These are phyloP conservation scores for Gymnopithys bicolor DNA, from an alignment of 2,797 vertebrate genomes.

Conservation along the genomic window DNA sequence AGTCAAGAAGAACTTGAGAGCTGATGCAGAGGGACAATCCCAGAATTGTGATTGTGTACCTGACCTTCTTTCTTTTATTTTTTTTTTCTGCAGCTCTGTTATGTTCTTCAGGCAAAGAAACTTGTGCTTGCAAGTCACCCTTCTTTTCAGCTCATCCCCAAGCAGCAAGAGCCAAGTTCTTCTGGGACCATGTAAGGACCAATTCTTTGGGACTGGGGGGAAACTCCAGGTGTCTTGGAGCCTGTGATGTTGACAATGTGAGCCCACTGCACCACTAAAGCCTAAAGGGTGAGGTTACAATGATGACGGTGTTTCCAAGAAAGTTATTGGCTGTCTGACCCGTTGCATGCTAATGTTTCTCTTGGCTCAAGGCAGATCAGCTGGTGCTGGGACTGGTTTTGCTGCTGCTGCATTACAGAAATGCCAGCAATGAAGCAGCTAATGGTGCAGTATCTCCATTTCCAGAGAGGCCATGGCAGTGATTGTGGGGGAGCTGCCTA, in stretches of 20 bases:
- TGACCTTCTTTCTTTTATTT: background rate
- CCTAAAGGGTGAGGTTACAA: background rate
- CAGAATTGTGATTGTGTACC: background rate
- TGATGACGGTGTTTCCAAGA: background rate
- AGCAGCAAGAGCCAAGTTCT: background rate
- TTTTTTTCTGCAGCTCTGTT: background rate
- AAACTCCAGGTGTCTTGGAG: fast-evolving
- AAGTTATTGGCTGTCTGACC: background rate
- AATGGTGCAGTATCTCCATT: background rate
- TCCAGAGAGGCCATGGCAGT: fast-evolving
- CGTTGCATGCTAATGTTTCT: background rate
- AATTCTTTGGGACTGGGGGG: background rate
- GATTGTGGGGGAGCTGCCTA: background rate
- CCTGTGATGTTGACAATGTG: fast-evolving
- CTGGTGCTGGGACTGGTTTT: background rate
- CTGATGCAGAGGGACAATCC: background rate
- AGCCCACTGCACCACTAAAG: background rate
- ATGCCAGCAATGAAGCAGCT: background rate
- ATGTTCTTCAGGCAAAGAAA: background rate
- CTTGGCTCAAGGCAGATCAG: background rate
- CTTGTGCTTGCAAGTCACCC: background rate
- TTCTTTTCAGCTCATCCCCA: background rate
- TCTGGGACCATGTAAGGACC: background rate
- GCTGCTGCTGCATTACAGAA: background rate
- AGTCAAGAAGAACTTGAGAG: background rate